These are phyloP conservation scores for Ceratina australensis DNA, from an alignment of 1,140 invertebrate genomes.

Conservation along the genomic window DNA sequence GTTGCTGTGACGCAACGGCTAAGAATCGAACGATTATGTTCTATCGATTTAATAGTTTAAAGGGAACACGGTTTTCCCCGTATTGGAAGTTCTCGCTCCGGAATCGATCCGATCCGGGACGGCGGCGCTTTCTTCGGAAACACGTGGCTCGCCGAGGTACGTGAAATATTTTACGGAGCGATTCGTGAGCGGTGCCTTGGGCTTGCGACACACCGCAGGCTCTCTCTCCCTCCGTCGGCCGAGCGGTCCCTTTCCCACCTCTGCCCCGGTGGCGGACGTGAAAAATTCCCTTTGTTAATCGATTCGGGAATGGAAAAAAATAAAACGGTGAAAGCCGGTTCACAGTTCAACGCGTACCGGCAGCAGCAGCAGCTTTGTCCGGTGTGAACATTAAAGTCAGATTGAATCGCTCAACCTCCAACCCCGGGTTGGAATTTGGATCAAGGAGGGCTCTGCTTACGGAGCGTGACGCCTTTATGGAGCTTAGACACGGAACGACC, in stretches of 20 bases:
- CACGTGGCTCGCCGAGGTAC: conserved; percentile 19
- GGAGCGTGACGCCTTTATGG: conserved; percentile 72
- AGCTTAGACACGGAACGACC: conserved; percentile 70
- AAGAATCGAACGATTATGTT: background rate
- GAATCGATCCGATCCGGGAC: conserved; percentile 11
- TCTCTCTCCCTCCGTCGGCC: too few species aligned
- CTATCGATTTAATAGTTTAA: background rate
- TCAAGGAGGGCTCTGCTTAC: conserved; percentile 73
- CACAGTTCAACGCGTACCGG: conserved; percentile 42
- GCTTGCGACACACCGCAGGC: conserved; percentile 9
- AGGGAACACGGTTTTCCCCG: background rate
- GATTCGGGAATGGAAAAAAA: conserved; percentile 42
- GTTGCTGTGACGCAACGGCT: too few species aligned
- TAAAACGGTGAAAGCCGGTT: conserved; percentile 46
- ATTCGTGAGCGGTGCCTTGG: conserved; percentile 25
- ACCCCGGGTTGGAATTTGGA: conserved; percentile 75
- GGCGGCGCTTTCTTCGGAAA: conserved; percentile 25
- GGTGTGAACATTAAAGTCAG: conserved; percentile 63
- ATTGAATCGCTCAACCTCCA: conserved; percentile 70
- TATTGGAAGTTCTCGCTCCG: background rate
- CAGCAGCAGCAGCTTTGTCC: conserved; percentile 48
- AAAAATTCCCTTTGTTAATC: conserved; percentile 50
- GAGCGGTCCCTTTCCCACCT: too few species aligned
- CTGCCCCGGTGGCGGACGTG: background rate
- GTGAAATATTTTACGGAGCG: conserved; percentile 25